A percentile compares a stretch with the other conserved stretches of the same genome.
These are phyloP conservation scores for Musca vetustissima DNA, from an alignment of 1,140 invertebrate species.

Conservation along the genomic window DNA sequence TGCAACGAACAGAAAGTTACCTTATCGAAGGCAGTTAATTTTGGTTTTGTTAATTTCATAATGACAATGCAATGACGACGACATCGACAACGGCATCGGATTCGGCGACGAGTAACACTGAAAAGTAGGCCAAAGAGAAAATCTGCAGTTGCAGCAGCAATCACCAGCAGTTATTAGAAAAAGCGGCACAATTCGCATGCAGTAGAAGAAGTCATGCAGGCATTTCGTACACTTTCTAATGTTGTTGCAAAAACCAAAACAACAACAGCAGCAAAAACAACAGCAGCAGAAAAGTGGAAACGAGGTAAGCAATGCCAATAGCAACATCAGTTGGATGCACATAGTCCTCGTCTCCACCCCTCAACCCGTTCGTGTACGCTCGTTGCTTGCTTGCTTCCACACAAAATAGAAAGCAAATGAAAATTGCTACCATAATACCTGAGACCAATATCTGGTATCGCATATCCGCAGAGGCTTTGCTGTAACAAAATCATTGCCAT, in stretches of 20 bases:
- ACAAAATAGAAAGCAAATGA: slow-evolving; percentile 12
- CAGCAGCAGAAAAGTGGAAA: too few relatives aligned
- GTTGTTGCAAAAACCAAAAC: slow-evolving; percentile 9
- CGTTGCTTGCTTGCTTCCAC: not conserved
- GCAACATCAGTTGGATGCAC: not conserved
- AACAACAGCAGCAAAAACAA: not conserved
- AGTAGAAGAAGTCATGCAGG: slow-evolving; percentile 7
- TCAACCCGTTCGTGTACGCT: not conserved
- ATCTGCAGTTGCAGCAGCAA: not conserved
- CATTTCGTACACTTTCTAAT: slow-evolving; percentile 23
- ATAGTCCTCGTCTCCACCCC: not conserved
- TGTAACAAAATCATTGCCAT: too few relatives aligned
- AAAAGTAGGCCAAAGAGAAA: slow-evolving; percentile 18
- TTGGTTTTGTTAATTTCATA: slow-evolving; percentile 12
- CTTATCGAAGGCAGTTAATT: slow-evolving; percentile 12
- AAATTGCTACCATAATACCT: slow-evolving; percentile 3
- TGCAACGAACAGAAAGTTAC: slow-evolving; percentile 10
- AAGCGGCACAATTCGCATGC: not conserved
- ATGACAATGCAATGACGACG: slow-evolving; percentile 1
- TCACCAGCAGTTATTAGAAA: not conserved
- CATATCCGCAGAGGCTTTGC: slow-evolving; percentile 14
- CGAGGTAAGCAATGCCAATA: too few relatives aligned
- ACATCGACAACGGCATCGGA: too few relatives aligned
- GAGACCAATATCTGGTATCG: not conserved
- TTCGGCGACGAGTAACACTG: not conserved